Evolutionary conservation across 2,113 vertebrate species (phyloP), one percentile per base, ranked within the genome.

Genomic region (Daphoenositta chrysoptera): DNA sequence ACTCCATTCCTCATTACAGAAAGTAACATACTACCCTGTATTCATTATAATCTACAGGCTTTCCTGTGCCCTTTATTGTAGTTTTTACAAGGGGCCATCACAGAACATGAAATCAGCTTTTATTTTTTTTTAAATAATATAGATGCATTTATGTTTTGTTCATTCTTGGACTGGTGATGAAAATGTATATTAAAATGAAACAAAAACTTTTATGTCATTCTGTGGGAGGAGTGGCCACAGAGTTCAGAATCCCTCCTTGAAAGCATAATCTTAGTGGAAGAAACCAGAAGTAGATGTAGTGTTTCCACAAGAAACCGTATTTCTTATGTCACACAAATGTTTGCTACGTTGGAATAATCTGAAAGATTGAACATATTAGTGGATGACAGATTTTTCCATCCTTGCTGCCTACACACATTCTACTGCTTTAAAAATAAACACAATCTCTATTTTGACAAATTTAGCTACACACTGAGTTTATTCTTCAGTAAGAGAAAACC

Each of bases 381-480:
- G 7, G 33, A 33, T 39, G 87, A 72, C 8, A 23, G 15, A 76
- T 68, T 63, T 69, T 72, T 89, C 42, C 23, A 27, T 13, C 61
- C 35, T 40, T 66, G 35, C 44, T 90, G 45, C 56, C 51, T 64
- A 60, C 10, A 33, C 9, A 56, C 14, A 51, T 42, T 39, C 20
- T 47, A 64, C 27, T 69, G 9, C 64, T 93, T 77, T 68, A 80
- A 84, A 91, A 83, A 44, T 54, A 87, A 72, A 69, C 37, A 81
- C 14, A 28, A 21, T 60, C 86, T 64, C 33, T 57, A 26, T 63
- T 85, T 75, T n/a, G 10, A 60, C 30, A 93, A 16, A 68, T 93
- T 70, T 66, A 45, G 73, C 63, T 37, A 63, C 33, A n/a, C 33
- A 90, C 8, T 45, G 22, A 42, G 11, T 48, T 66, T 54, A 66